phyloP scores from a whole-genome alignment of 2,113 vertebrate species.

The Cichladusa arquata region DNA sequence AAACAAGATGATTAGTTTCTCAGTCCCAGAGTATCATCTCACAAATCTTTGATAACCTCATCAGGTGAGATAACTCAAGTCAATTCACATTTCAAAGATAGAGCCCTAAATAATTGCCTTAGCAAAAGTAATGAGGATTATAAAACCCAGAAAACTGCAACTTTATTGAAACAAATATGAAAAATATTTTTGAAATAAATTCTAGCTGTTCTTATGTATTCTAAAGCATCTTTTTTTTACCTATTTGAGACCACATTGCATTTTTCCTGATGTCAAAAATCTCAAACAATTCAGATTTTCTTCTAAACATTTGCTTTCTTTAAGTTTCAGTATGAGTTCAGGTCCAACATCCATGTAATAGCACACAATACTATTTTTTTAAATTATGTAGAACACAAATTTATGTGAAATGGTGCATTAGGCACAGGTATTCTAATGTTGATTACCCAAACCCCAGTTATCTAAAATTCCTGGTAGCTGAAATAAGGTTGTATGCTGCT shows the following conservation, averaged over 20 bases:
- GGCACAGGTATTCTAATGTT: neutral
- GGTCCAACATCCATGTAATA: neutral
- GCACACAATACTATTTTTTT: rapidly evolving
- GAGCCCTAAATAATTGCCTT: conserved; percentile 16
- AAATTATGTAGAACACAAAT: neutral
- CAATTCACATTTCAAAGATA: neutral
- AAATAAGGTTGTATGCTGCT: neutral
- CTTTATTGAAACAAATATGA: neutral
- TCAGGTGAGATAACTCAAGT: conserved; percentile 4
- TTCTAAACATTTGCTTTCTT: neutral
- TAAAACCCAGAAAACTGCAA: neutral
- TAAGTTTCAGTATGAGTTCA: neutral
- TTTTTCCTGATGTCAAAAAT: neutral
- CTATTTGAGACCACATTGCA: neutral
- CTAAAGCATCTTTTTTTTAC: neutral
- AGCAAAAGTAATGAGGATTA: neutral
- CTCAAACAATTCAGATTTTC: neutral
- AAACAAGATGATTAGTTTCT: conserved; percentile 20
- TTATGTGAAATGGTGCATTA: neutral
- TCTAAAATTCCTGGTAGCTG: neutral
- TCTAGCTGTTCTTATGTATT: neutral
- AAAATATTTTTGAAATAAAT: neutral
- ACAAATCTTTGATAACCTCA: conserved; percentile 35
- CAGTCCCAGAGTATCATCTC: conserved; percentile 7
- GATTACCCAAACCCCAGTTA: neutral